Base-by-base conservation (phyloP, 35 echinoderm and acorn worm genomes). In the Heliocidaris erythrogramma region DNA sequence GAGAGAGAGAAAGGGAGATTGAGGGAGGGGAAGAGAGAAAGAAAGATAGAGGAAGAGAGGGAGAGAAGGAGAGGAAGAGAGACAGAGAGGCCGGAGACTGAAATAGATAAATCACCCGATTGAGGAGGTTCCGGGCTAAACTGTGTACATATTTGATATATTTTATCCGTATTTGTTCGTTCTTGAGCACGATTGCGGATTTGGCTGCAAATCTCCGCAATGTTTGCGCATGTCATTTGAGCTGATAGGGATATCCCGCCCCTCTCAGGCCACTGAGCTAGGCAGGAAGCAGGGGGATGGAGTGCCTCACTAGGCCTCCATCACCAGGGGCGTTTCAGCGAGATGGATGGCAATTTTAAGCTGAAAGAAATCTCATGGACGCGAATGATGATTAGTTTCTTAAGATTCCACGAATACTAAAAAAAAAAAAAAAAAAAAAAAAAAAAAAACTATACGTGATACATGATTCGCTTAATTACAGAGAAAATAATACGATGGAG, bases 131-230 rank as follows among this genome's bases (percentile, higher is more conserved):
- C 65, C 65, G 65, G 65, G 65, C 21, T 78, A 78, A 78, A 78
- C 65, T 78, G 65, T 78, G 65, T 78, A 78, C 65, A 78, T 78
- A 78, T 78, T 78, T 78, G 65, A 78, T 78, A 78, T 78, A 78
- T 78, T 78, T 78, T 78, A 78, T 78, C 65, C 21, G 65, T 78
- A 78, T 78, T 78, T 78, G 65, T 24, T 78, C 65, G 65, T n/a
- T 78, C 21, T 78, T 78, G 65, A 78, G 65, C 65, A 78, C 65
- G 65, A n/a, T 78, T 78, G 65, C 65, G 65, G 65, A 78, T 78
- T 78, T 78, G 21, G 65, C 65, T 24, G 65, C 65, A 78, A 78
- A 78, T 78, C 65, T 78, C 65, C 7, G 65, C 21, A 78, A 21
- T 78, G 65, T 78, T 78, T 78, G 65, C 65, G 65, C 65, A 78